Conservation (phyloP, 2,113 vertebrate genomes). For the Tachysurus vachellii region DNA sequence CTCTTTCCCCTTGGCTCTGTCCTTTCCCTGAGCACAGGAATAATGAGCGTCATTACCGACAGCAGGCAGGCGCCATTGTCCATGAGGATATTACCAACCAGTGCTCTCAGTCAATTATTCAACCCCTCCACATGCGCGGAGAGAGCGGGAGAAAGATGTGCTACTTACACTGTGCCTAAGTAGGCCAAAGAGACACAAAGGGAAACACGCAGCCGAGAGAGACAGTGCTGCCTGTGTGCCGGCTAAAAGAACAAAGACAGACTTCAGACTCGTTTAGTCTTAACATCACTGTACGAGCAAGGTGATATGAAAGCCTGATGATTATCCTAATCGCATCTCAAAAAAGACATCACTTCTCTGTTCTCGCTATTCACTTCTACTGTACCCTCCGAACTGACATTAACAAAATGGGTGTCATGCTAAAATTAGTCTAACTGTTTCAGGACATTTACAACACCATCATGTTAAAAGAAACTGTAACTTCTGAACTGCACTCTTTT, state of each 20-base stretch:
- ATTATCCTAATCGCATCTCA: constrained; percentile 7
- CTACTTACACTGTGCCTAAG: constrained; percentile 75
- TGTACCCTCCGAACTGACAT: not conserved
- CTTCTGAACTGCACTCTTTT: not conserved
- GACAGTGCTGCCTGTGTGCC: not conserved
- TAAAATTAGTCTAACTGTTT: not conserved
- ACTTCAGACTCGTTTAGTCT: constrained; percentile 5
- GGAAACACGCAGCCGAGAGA: constrained; percentile 60
- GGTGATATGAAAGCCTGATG: constrained; percentile 3
- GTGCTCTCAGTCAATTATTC: constrained; percentile 56
- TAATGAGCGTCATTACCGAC: constrained; percentile 58
- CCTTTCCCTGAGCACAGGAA: constrained; percentile 47
- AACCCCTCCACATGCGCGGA: constrained; percentile 37
- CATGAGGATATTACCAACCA: constrained; percentile 55
- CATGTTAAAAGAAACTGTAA: not conserved
- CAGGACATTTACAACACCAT: not conserved
- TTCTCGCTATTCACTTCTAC: not conserved
- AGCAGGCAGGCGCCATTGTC: constrained; percentile 52
- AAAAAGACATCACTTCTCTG: not conserved
- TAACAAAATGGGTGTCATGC: not conserved
- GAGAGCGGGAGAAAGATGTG: constrained; percentile 59
- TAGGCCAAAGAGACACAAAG: constrained; percentile 76
- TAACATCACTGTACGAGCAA: not conserved
- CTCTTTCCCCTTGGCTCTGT: constrained; percentile 20
- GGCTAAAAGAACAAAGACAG: constrained; percentile 16